A percentile compares a stretch with the other conserved stretches of the same genome.
These are phyloP conservation scores for Prenolepis imparis DNA, from an alignment of 2,888 invertebrate species.

Conservation along the genomic window DNA sequence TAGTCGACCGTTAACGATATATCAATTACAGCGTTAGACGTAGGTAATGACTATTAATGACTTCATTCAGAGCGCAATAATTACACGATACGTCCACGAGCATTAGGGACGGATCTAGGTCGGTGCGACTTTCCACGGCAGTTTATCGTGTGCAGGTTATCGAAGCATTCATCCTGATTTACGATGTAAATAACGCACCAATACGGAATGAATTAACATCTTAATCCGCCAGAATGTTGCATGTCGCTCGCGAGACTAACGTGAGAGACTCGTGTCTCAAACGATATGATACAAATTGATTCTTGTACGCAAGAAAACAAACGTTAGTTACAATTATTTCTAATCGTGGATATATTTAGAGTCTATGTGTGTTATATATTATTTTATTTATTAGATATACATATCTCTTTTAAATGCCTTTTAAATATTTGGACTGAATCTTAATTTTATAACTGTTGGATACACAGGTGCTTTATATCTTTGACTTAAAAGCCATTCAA, in stretches of 20 bases:
- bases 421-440: background rate
- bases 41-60: constrained; percentile 78
- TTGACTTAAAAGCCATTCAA: constrained; percentile 2
- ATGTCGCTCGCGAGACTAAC: background rate
- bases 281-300: background rate
- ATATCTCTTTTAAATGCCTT: background rate
- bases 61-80: constrained; percentile 77
- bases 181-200: constrained; percentile 43
- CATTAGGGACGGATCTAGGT: constrained; percentile 68
- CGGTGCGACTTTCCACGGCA: constrained; percentile 57
- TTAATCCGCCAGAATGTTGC: constrained; percentile 35
- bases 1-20: constrained; percentile 79
- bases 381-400: background rate
- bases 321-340: background rate
- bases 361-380: background rate
- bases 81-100: constrained; percentile 67
- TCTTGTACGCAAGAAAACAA: background rate
- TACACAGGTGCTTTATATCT: background rate
- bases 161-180: constrained; percentile 49
- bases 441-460: background rate
- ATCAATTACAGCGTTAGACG: constrained; percentile 79
- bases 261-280: background rate
- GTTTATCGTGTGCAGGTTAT: constrained; percentile 31
- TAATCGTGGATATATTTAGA: background rate
- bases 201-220: constrained; percentile 40